These are phyloP conservation scores for Drosophila sechellia DNA, from an alignment of 1,140 invertebrate genomes.

Conservation along the genomic window DNA sequence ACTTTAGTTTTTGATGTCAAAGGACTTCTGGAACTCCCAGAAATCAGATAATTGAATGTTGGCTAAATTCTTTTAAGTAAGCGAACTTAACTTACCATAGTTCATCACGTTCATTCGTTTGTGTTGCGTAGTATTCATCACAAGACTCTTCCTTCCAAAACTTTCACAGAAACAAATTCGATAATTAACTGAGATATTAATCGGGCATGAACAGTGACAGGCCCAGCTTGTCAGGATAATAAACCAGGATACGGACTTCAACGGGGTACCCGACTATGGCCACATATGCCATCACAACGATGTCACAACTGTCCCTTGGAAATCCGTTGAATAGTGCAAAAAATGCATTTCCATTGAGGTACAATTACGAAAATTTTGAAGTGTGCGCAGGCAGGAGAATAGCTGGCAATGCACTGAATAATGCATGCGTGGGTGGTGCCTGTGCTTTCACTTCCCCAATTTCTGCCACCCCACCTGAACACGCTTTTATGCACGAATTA, in stretches of 20 bases:
- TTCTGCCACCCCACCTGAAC: slow-evolving; percentile 13
- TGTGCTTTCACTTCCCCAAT: not conserved
- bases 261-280: not conserved
- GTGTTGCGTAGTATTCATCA: too few species aligned
- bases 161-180: too few species aligned
- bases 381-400: slow-evolving; percentile 37
- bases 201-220: not conserved
- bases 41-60: too few species aligned
- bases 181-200: slow-evolving; percentile 6
- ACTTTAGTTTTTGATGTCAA: too few species aligned
- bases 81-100: too few species aligned
- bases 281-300: slow-evolving; percentile 7
- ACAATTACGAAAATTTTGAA: slow-evolving; percentile 64
- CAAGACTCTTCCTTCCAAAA: too few species aligned
- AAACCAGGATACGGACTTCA: slow-evolving; percentile 15
- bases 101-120: too few species aligned
- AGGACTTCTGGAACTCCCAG: too few species aligned
- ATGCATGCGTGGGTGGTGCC: slow-evolving; percentile 51
- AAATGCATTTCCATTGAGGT: slow-evolving; percentile 32
- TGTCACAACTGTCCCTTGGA: slow-evolving; percentile 44
- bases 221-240: slow-evolving; percentile 18
- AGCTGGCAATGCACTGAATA: slow-evolving; percentile 67
- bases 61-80: too few species aligned
- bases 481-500: slow-evolving; percentile 76
- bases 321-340: slow-evolving; percentile 60